A percentile compares a stretch with the other conserved stretches of the same genome.
These are phyloP conservation scores for Coryphaenoides rupestris DNA, from an alignment of 2,113 vertebrate species.

Conservation along the genomic window DNA sequence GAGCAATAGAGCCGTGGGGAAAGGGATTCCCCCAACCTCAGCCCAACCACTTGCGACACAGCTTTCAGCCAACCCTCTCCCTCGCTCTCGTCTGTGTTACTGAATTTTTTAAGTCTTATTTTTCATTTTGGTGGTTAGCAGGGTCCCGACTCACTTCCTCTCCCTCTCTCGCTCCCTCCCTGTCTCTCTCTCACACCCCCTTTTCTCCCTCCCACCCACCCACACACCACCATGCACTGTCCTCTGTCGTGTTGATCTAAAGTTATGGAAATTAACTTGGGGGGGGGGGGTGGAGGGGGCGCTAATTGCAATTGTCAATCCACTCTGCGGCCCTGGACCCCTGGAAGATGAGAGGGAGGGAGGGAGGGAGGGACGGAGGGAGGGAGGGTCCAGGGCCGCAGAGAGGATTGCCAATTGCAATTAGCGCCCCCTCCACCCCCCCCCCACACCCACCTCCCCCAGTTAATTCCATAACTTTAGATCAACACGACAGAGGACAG, in stretches of 20 bases:
- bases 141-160: too few relatives aligned
- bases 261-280: constrained; percentile 79
- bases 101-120: too few relatives aligned
- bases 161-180: background rate
- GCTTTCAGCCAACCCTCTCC: too few relatives aligned
- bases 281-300: constrained; percentile 58
- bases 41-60: too few relatives aligned
- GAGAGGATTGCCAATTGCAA: constrained; percentile 82
- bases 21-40: too few relatives aligned
- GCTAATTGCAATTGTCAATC: constrained; percentile 82
- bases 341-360: constrained; percentile 58
- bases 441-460: too few relatives aligned
- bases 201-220: background rate
- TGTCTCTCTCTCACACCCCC: background rate
- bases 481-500: constrained; percentile 73
- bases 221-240: constrained; percentile 44
- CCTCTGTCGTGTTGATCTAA: constrained; percentile 75
- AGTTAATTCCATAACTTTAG: constrained; percentile 79
- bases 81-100: too few relatives aligned
- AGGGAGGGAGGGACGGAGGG: background rate
- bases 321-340: constrained; percentile 61
- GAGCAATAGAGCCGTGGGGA: too few relatives aligned
- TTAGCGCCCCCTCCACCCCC: too few relatives aligned
- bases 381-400: background rate
- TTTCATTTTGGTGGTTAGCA: too few relatives aligned